Base-by-base conservation (phyloP, 2,797 vertebrate species). In the Malurus leucopterus region DNA sequence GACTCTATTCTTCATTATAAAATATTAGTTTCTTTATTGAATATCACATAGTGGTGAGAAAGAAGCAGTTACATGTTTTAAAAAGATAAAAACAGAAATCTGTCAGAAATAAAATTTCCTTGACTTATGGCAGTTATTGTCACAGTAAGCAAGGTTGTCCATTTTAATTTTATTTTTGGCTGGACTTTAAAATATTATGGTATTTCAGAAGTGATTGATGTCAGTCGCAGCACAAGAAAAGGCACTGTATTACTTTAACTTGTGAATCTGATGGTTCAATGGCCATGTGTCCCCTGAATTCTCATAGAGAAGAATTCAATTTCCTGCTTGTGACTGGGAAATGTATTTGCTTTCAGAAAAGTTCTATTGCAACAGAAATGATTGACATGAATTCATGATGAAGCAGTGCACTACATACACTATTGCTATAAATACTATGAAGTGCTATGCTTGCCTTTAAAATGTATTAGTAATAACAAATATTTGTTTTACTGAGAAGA, bases 401-500 rank as follows among this genome's bases (percentile, higher is more conserved):
- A 84, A 76, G 68, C 38, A 67, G 26, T 41, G 38, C 53, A 68
- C 36, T 58, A 82, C 23, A 29, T 32, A 54, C 24, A 44, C 32
- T 75, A 30, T 67, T 91, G 40, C 64, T 88, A 71, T 34, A 87
- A 91, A 53, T 40, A 65, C 29, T 77, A 36, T 20, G 27, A 91
- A 77, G 57, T 30, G 15, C 23, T 73, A 30, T 73, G 53, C 59
- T 93, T 91, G 51, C 36, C 36, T 90, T 94, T 88, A 90, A 88
- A 92, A 88, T 79, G 36, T 67, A 93, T 93, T 94, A 93, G 69
- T 29, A 93, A 77, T 78, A 90, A 92, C 74, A 93, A 94, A 93
- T 95, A 94, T 91, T 96, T 94, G 65, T 92, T 94, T 92, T 93
- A 91, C 82, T 73, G 74, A 49, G 19, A 84, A 88, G 77, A 93